Percentiles rank a stretch among this genome's conserved stretches.
These are phyloP conservation scores for Danio rerio DNA, from an alignment of 2,113 vertebrate genomes.

Conservation along the genomic window GRCz12tu NC_133196.1:19790001-19790500, in stretches of 20 bases:
- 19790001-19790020: slow-evolving; percentile 74
- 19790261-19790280: slow-evolving; percentile 94
- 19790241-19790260: slow-evolving; percentile 81
- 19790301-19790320: slow-evolving; percentile 97
- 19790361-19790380: slow-evolving; percentile 85
- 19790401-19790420: background rate
- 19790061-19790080: slow-evolving; percentile 65
- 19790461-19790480: background rate
- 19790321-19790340: slow-evolving; percentile 89
- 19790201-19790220: slow-evolving; percentile 82
- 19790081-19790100: slow-evolving; percentile 69
- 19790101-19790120: slow-evolving; percentile 75
- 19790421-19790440: background rate
- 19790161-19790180: slow-evolving; percentile 67
- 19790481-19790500: background rate
- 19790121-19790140: slow-evolving; percentile 70
- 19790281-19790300: slow-evolving; percentile 77
- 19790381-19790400: slow-evolving; percentile 72
- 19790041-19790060: slow-evolving; percentile 63
- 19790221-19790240: slow-evolving; percentile 71
- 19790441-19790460: background rate
- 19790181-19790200: slow-evolving; percentile 58
- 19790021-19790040: slow-evolving; percentile 66
- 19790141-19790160: slow-evolving; percentile 65
- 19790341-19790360: slow-evolving; percentile 91